A percentile compares a stretch with the other conserved stretches of the same genome.
These are phyloP conservation scores for Anoplophora glabripennis DNA, from an alignment of 1,140 invertebrate genomes.

Conservation along the genomic window DNA sequence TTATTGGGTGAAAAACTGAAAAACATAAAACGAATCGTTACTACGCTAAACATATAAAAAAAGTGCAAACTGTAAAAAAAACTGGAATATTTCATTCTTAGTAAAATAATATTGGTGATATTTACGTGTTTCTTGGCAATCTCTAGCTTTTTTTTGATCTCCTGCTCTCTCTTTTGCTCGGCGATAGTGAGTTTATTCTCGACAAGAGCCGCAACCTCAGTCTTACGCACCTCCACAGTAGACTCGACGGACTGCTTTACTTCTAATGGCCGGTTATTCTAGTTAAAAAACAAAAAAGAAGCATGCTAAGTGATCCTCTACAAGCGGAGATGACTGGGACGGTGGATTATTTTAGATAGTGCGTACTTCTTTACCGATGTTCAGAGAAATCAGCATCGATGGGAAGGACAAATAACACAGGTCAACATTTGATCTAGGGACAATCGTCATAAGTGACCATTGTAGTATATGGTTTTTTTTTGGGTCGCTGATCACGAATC, in stretches of 20 bases:
- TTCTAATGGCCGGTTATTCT: constrained; percentile 40
- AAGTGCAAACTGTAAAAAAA: neutral
- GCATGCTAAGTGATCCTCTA: neutral
- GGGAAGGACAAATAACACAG: too few relatives aligned
- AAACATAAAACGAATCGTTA: too few relatives aligned
- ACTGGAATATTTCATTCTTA: neutral
- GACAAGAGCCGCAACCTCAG: constrained; percentile 66
- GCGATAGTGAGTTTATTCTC: constrained; percentile 72
- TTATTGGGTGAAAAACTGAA: too few relatives aligned
- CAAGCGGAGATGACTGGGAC: too few relatives aligned
- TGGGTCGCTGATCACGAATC: too few relatives aligned
- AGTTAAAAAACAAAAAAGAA: constrained; percentile 25
- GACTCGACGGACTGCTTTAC: constrained; percentile 58
- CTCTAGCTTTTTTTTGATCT: constrained; percentile 76
- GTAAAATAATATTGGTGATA: constrained; percentile 10
- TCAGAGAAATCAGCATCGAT: too few relatives aligned
- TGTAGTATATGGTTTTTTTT: too few relatives aligned
- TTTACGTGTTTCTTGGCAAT: constrained; percentile 73
- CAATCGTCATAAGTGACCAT: too few relatives aligned
- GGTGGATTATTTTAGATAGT: too few relatives aligned
- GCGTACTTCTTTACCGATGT: too few relatives aligned
- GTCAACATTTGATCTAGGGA: too few relatives aligned
- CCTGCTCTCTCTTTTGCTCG: constrained; percentile 73
- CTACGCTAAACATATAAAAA: too few relatives aligned
- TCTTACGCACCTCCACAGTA: constrained; percentile 59